Conservation (phyloP, 1,140 invertebrate genomes). For the Lethrus apterus region DNA sequence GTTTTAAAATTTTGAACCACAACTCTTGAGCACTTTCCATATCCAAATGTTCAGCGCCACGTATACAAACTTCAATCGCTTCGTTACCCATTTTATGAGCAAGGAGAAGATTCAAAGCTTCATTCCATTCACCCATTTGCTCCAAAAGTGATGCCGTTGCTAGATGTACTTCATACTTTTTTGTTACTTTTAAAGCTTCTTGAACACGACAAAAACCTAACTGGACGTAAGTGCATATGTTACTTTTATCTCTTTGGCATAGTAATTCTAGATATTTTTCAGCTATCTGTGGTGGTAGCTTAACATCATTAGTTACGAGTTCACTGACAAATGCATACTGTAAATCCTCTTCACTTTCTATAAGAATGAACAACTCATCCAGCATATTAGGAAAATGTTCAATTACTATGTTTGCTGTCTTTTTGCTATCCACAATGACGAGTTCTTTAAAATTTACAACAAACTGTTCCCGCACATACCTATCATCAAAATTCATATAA, state of each 20-base stretch:
- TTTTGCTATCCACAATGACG: constrained; percentile 40
- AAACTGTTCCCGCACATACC: constrained; percentile 45
- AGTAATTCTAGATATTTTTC: constrained; percentile 62
- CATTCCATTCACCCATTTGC: constrained; percentile 41
- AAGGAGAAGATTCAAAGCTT: constrained; percentile 43
- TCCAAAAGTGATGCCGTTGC: constrained; percentile 44
- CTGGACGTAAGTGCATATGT: constrained; percentile 34
- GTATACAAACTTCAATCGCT: constrained; percentile 39
- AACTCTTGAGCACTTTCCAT: constrained; percentile 39
- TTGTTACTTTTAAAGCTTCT: constrained; percentile 41
- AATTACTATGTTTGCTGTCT: constrained; percentile 49
- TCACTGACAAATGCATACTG: constrained; percentile 57
- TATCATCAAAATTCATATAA: constrained; percentile 51
- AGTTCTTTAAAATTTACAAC: constrained; percentile 37
- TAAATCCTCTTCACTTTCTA: constrained; percentile 40
- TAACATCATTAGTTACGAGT: constrained; percentile 48
- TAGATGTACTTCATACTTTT: constrained; percentile 37
- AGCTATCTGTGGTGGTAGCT: constrained; percentile 47
- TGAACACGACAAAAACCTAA: constrained; percentile 36
- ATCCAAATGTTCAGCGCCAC: constrained; percentile 39
- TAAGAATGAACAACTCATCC: constrained; percentile 45
- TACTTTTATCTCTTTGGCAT: constrained; percentile 46
- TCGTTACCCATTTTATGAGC: constrained; percentile 33
- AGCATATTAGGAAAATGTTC: constrained; percentile 44
- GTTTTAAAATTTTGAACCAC: constrained; percentile 43